Conservation (phyloP, 1,140 invertebrate species). For the Vanessa atalanta region DNA sequence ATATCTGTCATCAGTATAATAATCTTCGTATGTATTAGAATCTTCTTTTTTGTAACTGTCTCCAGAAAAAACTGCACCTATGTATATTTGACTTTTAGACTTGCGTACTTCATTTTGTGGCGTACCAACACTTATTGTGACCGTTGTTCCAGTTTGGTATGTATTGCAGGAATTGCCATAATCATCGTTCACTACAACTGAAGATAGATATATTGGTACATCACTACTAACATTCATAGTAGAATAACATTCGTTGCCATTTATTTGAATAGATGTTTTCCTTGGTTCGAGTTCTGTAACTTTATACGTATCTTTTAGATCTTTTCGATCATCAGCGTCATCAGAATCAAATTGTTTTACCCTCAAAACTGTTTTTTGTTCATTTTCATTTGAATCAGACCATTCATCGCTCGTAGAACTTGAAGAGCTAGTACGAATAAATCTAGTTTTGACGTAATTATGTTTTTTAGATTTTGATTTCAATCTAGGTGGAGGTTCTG, state of each 20-base stretch:
- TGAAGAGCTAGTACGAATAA: conserved; percentile 71
- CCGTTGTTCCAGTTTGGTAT: conserved; percentile 79
- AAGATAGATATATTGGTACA: conserved; percentile 84
- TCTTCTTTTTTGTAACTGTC: conserved; percentile 54
- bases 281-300: conserved; percentile 75
- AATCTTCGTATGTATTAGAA: conserved; percentile 71
- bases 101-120: conserved; percentile 65
- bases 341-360: conserved; percentile 80
- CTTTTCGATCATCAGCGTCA: conserved; percentile 62
- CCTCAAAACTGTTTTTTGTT: conserved; percentile 70
- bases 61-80: conserved; percentile 67
- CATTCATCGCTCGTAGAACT: conserved; percentile 76
- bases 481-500: conserved; percentile 76
- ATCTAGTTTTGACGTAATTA: conserved; percentile 78
- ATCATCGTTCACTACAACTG: conserved; percentile 84
- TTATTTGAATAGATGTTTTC: conserved; percentile 89
- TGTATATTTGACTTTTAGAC: conserved; percentile 78
- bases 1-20: conserved; percentile 52
- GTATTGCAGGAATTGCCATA: conserved; percentile 67
- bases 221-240: conserved; percentile 84
- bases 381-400: conserved; percentile 74
- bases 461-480: conserved; percentile 73
- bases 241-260: conserved; percentile 86
- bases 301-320: conserved; percentile 48
- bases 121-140: conserved; percentile 81